These are phyloP conservation scores for Scaptomyza flava DNA, from an alignment of 2,888 invertebrate species.

Conservation along the genomic window DNA sequence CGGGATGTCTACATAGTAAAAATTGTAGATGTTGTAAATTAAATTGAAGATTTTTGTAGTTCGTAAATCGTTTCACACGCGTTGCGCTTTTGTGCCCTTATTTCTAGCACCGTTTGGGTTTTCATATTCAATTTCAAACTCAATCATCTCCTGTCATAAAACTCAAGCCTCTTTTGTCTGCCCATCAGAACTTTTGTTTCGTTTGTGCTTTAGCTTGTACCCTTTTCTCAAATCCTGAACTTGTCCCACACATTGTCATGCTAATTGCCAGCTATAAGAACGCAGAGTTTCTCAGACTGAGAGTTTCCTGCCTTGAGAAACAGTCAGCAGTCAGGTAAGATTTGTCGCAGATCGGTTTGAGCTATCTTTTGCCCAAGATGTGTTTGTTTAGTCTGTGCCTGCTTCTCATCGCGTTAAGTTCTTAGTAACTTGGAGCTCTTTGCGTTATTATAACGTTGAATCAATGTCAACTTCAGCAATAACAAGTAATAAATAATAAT, in stretches of 20 bases:
- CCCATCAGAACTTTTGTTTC: conserved; percentile 39
- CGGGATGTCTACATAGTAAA: conserved; percentile 38
- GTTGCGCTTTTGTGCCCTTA: conserved; percentile 58
- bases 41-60: conserved; percentile 43
- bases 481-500: neutral
- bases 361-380: conserved; percentile 6
- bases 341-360: conserved; percentile 25
- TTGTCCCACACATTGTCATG: conserved; percentile 64
- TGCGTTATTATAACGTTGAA: neutral
- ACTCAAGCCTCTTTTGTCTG: conserved; percentile 48
- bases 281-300: conserved; percentile 26
- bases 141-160: conserved; percentile 71
- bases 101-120: conserved; percentile 29
- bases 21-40: conserved; percentile 38
- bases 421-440: neutral
- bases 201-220: conserved; percentile 46
- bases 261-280: conserved; percentile 60
- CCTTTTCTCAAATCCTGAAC: conserved; percentile 53
- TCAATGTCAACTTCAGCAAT: neutral
- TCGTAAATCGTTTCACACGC: conserved; percentile 62
- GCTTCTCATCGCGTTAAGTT: conserved; percentile 44
- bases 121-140: conserved; percentile 59
- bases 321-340: conserved; percentile 53
- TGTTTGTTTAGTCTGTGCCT: conserved; percentile 45
- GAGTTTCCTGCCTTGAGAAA: conserved; percentile 29